Evolutionary conservation across 2,888 invertebrate species (phyloP), one percentile per base, ranked within the genome.

Genomic region (Danaus chrysippus): DNA sequence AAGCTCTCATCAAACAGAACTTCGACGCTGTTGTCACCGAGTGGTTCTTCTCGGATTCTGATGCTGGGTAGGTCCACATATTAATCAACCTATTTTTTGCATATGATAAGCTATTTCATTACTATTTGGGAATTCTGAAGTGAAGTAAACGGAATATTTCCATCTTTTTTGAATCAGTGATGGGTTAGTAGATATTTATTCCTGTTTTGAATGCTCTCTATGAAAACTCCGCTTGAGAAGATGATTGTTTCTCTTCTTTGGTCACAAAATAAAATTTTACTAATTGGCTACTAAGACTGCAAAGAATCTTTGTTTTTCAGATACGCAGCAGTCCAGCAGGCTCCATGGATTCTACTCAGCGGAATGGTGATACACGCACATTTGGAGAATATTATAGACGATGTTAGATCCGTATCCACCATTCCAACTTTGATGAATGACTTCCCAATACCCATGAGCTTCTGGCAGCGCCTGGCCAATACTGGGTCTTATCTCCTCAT

Each of bases 21-120:
- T 86, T 75, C 46, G 85, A 86, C 19, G 86, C 85, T 0, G 81
- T 86, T 1, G 66, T 84, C 56, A 77, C 79, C 0, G 85, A 85
- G 59, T 74, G 75, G 63, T 83, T 83, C 72, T 81, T 85, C 67
- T 73, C 70, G 0, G 80, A 83, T 10, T 56, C 73, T 0, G 72
- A 77, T 3, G 76, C 83, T 56, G 84, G 80, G 81, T 82, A 42
- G 67, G 76, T 66, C 1, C 13, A 34, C 10, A 11, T n/a, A 15
- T 10, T 19, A 10, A 9, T 46, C 11, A 17, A n/a, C 13, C 17
- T 8, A 10, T 41, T 9, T 0, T 15, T 61, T 58, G n/a, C 41
- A 58, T n/a, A 1, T 58, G 10, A 13, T 10, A 34, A 34, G 23
- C 2, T 34, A 34, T 34, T 34, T 34, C 3, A 34, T 34, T 34